Base-by-base conservation (phyloP, 1,140 invertebrate species). In the Diuraphis noxia region DNA sequence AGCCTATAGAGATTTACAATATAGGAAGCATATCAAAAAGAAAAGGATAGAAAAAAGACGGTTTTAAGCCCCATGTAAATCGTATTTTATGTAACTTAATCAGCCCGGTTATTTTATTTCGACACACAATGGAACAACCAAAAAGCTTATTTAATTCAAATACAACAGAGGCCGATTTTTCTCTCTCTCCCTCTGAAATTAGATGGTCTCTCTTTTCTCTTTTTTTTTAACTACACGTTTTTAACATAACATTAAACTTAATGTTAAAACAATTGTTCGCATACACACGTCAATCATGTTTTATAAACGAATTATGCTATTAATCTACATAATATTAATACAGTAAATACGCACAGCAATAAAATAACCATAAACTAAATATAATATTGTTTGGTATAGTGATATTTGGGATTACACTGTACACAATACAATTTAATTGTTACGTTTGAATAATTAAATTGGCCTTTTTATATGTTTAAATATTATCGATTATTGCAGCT, bases 51-150 rank as follows among this genome's bases (percentile, higher is more conserved):
- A 46, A 49, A 43, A 85, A 7, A 85, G 46, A 52, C 52, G 23
- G 17, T 88, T 88, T 63, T 56, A 88, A 63, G 36, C n/a, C 13
- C 13, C 13, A 63, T 38, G 25, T 13, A 63, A 63, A 63, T 63
- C 25, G 52, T 63, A 88, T 88, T 88, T 56, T 25, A 63, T 63
- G 23, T 30, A 63, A 88, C n/a, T 52, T 86, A 52, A 86, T 86
- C 43, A 36, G 38, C 34, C 36, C 2, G 34, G 34, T 10, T 86
- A 52, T 52, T 34, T 49, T 49, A 21, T 52, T 86, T 52, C 41
- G 82, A 34, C 34, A 49, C n/a, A 52, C 85, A 25, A 86, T 23
- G n/a, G 34, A 25, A 23, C 19, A 79, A 36, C 56, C 34, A 79
- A 43, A 36, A 52, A 52, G 34, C n/a, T 52, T 86, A 46, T 49